These are phyloP conservation scores for Leptinotarsa texana DNA, from an alignment of 1,140 invertebrate species.

Conservation along the genomic window DNA sequence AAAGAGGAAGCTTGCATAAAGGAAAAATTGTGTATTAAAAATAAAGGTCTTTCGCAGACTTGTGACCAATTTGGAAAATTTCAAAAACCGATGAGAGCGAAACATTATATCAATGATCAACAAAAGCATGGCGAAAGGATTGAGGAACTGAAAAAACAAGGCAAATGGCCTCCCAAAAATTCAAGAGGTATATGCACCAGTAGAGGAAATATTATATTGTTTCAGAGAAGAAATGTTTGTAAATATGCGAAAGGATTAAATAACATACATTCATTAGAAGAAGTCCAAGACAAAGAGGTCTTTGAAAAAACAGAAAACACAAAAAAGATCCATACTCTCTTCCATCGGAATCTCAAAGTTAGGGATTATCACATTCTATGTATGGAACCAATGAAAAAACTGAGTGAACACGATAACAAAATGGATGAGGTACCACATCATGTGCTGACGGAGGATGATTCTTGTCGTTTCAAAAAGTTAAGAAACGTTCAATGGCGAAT, in stretches of 20 bases:
- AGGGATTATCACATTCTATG: constrained; percentile 27
- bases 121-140: constrained; percentile 24
- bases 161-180: constrained; percentile 31
- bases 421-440: constrained; percentile 19
- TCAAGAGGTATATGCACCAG: constrained; percentile 7
- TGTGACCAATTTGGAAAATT: constrained; percentile 33
- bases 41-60: constrained; percentile 31
- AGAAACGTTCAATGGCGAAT: constrained; percentile 28
- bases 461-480: not conserved
- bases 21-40: constrained; percentile 30
- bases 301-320: constrained; percentile 1
- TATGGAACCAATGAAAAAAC: constrained; percentile 19
- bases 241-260: not conserved
- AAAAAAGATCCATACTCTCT: not conserved
- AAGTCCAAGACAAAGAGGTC: not conserved
- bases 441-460: constrained; percentile 22
- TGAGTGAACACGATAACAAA: not conserved
- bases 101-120: constrained; percentile 23
- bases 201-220: not conserved
- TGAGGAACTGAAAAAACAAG: constrained; percentile 33
- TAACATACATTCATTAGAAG: not conserved
- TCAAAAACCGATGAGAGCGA: constrained; percentile 19
- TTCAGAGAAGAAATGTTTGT: constrained; percentile 9
- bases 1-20: constrained; percentile 34
- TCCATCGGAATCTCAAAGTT: constrained; percentile 13